Conservation (phyloP, 2,888 invertebrate species). For the Cataglyphis cursor region DNA sequence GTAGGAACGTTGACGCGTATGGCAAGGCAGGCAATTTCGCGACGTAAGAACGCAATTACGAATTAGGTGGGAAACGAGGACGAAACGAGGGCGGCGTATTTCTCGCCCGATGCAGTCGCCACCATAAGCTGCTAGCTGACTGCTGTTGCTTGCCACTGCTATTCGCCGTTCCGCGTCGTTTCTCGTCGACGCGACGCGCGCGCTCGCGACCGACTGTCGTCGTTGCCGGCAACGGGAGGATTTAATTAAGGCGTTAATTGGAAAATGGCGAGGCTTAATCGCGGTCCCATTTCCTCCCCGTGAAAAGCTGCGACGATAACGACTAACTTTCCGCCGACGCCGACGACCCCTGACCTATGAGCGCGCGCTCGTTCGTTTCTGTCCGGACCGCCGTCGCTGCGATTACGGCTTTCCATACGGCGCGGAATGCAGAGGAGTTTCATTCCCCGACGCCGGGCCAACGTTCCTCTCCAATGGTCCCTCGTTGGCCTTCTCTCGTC, state of each 20-base stretch:
- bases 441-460: conserved; percentile 22
- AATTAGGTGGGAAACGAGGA: conserved; percentile 67
- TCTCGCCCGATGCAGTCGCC: conserved; percentile 52
- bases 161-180: conserved; percentile 54
- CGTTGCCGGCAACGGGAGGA: conserved; percentile 74
- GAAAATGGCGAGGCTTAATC: conserved; percentile 86
- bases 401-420: conserved; percentile 57
- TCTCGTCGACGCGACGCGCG: conserved; percentile 50
- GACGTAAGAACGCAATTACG: conserved; percentile 80
- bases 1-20: conserved; percentile 7
- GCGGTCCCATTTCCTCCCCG: conserved; percentile 80
- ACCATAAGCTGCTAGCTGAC: not conserved
- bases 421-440: conserved; percentile 33
- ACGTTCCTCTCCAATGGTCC: conserved; percentile 5
- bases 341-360: conserved; percentile 70
- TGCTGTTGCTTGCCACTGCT: conserved; percentile 1
- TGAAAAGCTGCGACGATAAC: conserved; percentile 83
- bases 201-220: conserved; percentile 42
- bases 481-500: conserved; percentile 6
- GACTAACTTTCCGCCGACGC: conserved; percentile 79
- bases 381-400: not conserved
- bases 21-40: conserved; percentile 69
- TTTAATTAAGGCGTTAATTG: conserved; percentile 86
- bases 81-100: conserved; percentile 70
- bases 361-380: conserved; percentile 47